A percentile compares a stretch with the other conserved stretches of the same genome.
These are phyloP conservation scores for Anguilla japonica DNA, from an alignment of 2,113 vertebrate species.

Conservation along the genomic window DNA sequence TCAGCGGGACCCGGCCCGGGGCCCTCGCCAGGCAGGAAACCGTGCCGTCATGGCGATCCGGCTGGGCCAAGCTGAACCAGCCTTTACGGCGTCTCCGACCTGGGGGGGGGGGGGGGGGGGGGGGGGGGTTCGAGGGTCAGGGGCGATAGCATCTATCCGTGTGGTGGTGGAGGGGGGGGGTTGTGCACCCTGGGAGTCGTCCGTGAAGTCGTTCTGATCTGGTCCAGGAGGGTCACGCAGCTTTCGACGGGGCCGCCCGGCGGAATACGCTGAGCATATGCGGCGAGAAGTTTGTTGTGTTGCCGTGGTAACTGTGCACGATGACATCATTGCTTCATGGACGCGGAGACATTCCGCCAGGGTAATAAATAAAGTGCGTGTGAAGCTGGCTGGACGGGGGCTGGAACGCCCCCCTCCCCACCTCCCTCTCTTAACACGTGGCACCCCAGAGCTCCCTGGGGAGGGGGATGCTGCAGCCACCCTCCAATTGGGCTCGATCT, in stretches of 20 bases:
- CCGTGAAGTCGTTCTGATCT: not conserved
- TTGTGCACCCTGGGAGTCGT: not conserved
- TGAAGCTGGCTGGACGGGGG: not conserved
- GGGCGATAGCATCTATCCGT: not conserved
- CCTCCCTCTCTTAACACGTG: not conserved
- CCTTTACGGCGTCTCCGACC: not conserved
- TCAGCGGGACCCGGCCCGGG: not conserved
- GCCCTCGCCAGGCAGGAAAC: not conserved
- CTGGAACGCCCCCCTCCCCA: not conserved
- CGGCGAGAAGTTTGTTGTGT: slow-evolving; percentile 44
- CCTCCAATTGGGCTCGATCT: not conserved
- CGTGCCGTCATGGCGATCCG: not conserved
- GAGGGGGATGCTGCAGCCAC: not conserved
- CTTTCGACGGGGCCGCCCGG: slow-evolving; percentile 11
- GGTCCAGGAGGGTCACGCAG: too few relatives aligned
- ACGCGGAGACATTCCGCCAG: slow-evolving; percentile 33
- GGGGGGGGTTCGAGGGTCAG: too few relatives aligned
- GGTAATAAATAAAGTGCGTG: slow-evolving; percentile 27
- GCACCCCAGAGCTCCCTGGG: not conserved
- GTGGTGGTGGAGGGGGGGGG: not conserved
- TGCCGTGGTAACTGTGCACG: slow-evolving; percentile 32
- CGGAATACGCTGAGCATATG: slow-evolving; percentile 34
- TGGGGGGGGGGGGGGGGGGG: too few relatives aligned
- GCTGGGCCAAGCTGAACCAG: not conserved
- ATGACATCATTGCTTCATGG: slow-evolving; percentile 43